These are phyloP conservation scores for Beroe forskalii DNA, from an alignment of 37 sponge, comb jelly and placozoan species.

Conservation along the genomic window DNA sequence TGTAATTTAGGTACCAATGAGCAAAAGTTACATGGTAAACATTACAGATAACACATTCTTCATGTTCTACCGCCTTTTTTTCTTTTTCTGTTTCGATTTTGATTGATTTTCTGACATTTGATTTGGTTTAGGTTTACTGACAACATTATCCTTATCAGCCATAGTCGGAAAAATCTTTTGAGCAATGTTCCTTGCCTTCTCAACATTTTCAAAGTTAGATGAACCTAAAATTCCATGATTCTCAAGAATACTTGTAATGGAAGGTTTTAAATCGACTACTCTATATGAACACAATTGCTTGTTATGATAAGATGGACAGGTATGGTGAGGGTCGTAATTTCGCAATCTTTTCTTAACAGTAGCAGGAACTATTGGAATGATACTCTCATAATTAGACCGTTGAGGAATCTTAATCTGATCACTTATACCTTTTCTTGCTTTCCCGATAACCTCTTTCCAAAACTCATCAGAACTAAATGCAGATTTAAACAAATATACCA, in stretches of 20 bases:
- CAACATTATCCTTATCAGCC: too few relatives aligned
- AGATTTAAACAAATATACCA: neutral
- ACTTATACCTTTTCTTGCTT: neutral
- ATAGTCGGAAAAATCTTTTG: too few relatives aligned
- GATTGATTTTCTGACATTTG: too few relatives aligned
- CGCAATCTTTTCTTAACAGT: neutral
- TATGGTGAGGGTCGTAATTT: neutral
- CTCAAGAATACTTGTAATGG: neutral
- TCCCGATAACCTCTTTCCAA: neutral
- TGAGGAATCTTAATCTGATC: neutral
- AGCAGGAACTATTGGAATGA: neutral
- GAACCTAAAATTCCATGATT: neutral
- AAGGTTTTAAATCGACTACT: neutral
- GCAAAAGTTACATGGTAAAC: too few relatives aligned
- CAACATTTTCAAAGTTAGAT: too few relatives aligned
- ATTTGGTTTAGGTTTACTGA: too few relatives aligned
- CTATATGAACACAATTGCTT: neutral
- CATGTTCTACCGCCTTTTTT: too few relatives aligned
- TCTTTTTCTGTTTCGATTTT: too few relatives aligned
- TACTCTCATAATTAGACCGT: neutral
- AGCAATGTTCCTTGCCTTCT: too few relatives aligned
- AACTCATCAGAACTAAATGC: neutral
- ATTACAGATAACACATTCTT: too few relatives aligned
- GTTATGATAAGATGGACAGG: neutral
- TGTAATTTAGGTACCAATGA: too few relatives aligned